These are phyloP conservation scores for Tetragonula clypearis DNA, from an alignment of 1,140 invertebrate species.

Conservation along the genomic window DNA sequence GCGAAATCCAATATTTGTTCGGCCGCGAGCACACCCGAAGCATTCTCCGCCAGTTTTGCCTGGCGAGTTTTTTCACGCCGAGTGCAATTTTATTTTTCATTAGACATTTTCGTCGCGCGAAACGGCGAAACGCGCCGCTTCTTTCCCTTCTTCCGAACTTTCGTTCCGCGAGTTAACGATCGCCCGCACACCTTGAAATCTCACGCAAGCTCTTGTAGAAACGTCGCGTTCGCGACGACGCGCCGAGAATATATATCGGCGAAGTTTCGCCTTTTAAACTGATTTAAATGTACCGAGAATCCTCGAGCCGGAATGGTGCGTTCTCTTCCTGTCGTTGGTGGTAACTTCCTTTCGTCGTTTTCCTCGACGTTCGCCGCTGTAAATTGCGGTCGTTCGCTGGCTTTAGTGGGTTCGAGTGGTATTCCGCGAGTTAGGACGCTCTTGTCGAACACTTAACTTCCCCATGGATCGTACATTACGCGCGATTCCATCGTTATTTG, in stretches of 20 bases:
- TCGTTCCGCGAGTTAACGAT: constrained; percentile 18
- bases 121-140: background rate
- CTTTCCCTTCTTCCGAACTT: background rate
- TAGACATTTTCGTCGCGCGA: background rate
- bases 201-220: constrained; percentile 41
- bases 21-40: background rate
- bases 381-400: background rate
- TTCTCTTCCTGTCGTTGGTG: background rate
- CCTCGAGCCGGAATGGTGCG: background rate
- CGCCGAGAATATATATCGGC: constrained; percentile 31
- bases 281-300: background rate
- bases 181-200: constrained; percentile 32
- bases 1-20: constrained; percentile 46
- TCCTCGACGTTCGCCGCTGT: background rate
- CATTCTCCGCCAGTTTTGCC: constrained; percentile 9
- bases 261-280: constrained; percentile 38
- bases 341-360: constrained; percentile 28
- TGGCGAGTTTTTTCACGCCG: constrained; percentile 15
- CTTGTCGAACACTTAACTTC: background rate
- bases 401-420: background rate
- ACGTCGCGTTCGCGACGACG: constrained; percentile 47
- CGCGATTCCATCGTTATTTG: background rate
- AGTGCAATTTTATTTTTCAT: constrained; percentile 45
- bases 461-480: background rate
- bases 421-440: background rate